A percentile compares a stretch with the other conserved stretches of the same genome.
These are phyloP conservation scores for Cyrtorhinus lividipennis DNA, from an alignment of 1,140 invertebrate genomes.

Conservation along the genomic window DNA sequence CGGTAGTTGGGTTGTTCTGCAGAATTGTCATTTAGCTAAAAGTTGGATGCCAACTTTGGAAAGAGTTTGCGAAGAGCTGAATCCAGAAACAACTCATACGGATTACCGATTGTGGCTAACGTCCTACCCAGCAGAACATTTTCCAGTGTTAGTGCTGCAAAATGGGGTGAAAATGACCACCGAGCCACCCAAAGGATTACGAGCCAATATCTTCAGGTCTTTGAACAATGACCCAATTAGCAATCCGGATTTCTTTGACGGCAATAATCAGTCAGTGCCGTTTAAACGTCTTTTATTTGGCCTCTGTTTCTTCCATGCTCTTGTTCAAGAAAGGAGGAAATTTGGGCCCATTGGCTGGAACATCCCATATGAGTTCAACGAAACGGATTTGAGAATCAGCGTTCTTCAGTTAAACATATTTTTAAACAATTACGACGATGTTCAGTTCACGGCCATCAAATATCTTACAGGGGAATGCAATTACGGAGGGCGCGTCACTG, in stretches of 20 bases:
- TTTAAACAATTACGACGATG: conserved; percentile 67
- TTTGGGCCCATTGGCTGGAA: conserved; percentile 94
- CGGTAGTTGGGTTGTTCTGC: conserved; percentile 82
- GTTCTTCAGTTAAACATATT: conserved; percentile 79
- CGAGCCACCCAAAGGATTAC: conserved; percentile 73
- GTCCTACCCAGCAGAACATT: conserved; percentile 80
- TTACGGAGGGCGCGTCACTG: conserved; percentile 89
- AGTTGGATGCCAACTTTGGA: conserved; percentile 83
- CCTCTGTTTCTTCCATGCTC: conserved; percentile 88
- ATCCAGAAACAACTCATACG: conserved; percentile 60
- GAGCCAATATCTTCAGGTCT: conserved; percentile 55
- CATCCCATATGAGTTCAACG: conserved; percentile 89
- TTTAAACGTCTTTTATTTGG: conserved; percentile 83
- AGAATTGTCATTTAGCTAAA: conserved; percentile 91
- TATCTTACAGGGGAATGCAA: conserved; percentile 93
- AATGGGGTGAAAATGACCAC: conserved; percentile 95
- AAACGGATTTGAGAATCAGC: conserved; percentile 80
- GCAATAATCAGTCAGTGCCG: conserved; percentile 51
- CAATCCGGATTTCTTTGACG: conserved; percentile 75
- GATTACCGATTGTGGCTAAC: conserved; percentile 90
- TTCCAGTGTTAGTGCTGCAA: conserved; percentile 80
- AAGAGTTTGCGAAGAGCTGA: conserved; percentile 59
- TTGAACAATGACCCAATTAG: conserved; percentile 76
- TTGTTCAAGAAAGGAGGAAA: conserved; percentile 77
- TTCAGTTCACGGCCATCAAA: conserved; percentile 75